phyloP scores from a whole-genome alignment of 2,797 vertebrate species.

The Fratercula arctica region DNA sequence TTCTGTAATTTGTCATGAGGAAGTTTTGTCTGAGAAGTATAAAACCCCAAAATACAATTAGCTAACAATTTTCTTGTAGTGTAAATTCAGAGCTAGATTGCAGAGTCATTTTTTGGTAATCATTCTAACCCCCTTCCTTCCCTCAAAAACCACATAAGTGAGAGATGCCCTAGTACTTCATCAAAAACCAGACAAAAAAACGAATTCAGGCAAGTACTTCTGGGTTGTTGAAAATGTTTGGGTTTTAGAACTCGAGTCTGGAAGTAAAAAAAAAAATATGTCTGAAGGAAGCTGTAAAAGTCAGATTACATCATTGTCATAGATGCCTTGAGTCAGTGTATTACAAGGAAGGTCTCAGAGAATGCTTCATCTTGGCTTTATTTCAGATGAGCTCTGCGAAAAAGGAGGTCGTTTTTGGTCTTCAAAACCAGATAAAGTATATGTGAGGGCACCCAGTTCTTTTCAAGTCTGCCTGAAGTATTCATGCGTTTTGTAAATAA shows the following conservation, averaged over 20 bases:
- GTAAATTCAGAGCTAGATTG: not conserved
- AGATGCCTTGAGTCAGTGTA: not conserved
- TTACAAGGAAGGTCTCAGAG: not conserved
- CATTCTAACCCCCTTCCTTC: not conserved
- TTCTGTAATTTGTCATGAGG: not conserved
- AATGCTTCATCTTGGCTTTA: not conserved
- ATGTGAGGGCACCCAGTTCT: not conserved
- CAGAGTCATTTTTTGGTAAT: not conserved
- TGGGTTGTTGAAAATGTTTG: not conserved
- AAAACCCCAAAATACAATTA: not conserved
- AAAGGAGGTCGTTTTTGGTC: not conserved
- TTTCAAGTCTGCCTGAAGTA: not conserved
- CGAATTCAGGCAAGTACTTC: not conserved
- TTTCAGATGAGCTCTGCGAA: not conserved
- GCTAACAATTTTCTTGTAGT: not conserved
- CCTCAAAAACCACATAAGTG: not conserved
- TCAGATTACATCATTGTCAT: not conserved
- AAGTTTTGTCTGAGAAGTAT: not conserved
- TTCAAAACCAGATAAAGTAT: not conserved
- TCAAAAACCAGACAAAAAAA: not conserved
- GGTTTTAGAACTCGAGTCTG: not conserved
- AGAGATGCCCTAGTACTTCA: not conserved
- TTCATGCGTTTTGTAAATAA: not conserved
- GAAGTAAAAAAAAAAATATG: not conserved
- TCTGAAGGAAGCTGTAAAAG: not conserved